phyloP scores from a whole-genome alignment of 2,113 vertebrate genomes.

The Calonectris borealis region DNA sequence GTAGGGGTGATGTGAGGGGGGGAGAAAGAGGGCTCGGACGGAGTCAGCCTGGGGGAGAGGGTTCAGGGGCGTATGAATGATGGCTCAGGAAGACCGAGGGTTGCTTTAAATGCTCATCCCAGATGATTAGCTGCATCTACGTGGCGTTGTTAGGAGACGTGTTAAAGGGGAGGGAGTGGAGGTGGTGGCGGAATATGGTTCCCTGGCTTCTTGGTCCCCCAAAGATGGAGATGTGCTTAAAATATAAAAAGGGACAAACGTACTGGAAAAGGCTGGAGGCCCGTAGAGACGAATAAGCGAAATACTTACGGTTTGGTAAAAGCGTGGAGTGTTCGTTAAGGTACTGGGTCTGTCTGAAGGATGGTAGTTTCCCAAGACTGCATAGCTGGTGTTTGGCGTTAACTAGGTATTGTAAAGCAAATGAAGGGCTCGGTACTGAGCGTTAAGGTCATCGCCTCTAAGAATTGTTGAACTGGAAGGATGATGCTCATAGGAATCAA shows the following conservation, averaged over 20 bases:
- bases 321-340: not conserved
- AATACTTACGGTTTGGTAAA: not conserved
- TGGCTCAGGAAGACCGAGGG: not conserved
- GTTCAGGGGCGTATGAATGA: not conserved
- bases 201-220: not conserved
- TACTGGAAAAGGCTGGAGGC: not conserved
- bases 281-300: not conserved
- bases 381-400: not conserved
- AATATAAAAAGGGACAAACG: not conserved
- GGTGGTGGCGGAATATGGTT: slow-evolving; percentile 17
- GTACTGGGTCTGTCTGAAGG: not conserved
- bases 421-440: slow-evolving; percentile 3
- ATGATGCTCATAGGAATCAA: not conserved
- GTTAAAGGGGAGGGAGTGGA: not conserved
- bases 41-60: not conserved
- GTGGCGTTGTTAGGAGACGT: slow-evolving; percentile 53
- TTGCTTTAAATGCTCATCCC: not conserved
- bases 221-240: slow-evolving; percentile 23
- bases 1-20: not conserved
- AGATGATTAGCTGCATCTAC: not conserved
- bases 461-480: not conserved
- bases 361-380: not conserved
- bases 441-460: not conserved
- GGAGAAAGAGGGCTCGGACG: not conserved
- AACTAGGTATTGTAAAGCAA: not conserved